Conservation (phyloP, 2,797 vertebrate genomes). For the Calcarius lapponicus region DNA sequence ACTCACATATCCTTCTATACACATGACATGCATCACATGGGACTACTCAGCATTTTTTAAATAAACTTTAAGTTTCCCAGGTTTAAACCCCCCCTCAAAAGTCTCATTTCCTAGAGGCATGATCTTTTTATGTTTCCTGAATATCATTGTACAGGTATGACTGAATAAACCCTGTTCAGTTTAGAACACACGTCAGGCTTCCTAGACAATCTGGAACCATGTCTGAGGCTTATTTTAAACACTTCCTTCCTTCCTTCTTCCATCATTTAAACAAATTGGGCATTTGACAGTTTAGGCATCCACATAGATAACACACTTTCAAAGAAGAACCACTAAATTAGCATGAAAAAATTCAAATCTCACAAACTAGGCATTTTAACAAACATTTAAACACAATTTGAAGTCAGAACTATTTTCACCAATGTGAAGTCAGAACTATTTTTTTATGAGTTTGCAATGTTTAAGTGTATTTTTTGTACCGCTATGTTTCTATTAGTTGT, state of each 20-base stretch:
- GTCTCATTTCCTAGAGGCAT: neutral
- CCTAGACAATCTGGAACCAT: neutral
- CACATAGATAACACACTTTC: accelerated
- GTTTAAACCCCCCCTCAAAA: neutral
- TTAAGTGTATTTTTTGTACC: neutral
- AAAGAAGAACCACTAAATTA: neutral
- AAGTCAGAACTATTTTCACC: neutral
- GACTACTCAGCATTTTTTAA: neutral
- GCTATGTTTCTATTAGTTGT: neutral
- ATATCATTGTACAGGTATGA: neutral
- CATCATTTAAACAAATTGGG: neutral
- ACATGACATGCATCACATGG: neutral
- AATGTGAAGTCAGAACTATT: neutral
- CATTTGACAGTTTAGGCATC: neutral
- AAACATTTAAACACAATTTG: accelerated
- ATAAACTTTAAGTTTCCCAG: neutral
- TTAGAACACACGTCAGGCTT: neutral
- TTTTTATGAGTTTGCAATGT: neutral
- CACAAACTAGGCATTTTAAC: neutral
- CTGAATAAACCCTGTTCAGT: neutral
- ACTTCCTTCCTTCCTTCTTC: neutral
- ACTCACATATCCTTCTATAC: neutral
- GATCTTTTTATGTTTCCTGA: neutral
- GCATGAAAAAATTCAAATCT: neutral
- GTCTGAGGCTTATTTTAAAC: neutral